phyloP scores from a whole-genome alignment of 2,797 vertebrate genomes.

The Rhabdophis nuchalis region DNA sequence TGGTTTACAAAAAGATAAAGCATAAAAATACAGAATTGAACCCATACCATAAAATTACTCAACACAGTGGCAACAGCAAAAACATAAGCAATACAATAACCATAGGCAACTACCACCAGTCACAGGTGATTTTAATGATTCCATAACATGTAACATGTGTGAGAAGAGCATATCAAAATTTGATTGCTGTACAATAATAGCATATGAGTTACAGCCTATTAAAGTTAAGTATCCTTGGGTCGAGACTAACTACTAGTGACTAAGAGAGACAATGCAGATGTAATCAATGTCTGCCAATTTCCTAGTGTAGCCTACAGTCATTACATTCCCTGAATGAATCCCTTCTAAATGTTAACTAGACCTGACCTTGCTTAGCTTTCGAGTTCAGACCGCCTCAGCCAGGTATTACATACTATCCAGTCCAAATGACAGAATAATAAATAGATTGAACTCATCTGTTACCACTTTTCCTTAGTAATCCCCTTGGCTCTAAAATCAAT shows the following conservation, averaged over 20 bases:
- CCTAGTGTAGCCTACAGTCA: not conserved
- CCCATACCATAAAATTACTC: not conserved
- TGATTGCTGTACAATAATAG: not conserved
- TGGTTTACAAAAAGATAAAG: not conserved
- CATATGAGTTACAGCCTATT: not conserved
- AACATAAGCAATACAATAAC: not conserved
- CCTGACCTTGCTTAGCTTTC: not conserved
- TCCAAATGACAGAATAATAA: not conserved
- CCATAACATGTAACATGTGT: not conserved
- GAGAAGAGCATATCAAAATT: not conserved
- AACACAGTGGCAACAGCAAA: not conserved
- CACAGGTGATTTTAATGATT: not conserved
- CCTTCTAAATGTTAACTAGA: not conserved
- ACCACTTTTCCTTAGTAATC: not conserved
- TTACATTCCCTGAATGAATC: not conserved
- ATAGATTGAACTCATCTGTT: not conserved
- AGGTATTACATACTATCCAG: not conserved
- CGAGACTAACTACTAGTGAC: not conserved
- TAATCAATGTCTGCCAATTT: not conserved
- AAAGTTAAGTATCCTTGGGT: not conserved
- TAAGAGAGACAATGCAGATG: not conserved
- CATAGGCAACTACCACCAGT: not conserved
- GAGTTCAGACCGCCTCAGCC: not conserved
- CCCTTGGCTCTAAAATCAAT: not conserved
- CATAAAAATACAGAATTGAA: not conserved